Evolutionary conservation across 2,797 vertebrate genomes (phyloP).

Genomic region (Chiloscyllium punctatum): DNA sequence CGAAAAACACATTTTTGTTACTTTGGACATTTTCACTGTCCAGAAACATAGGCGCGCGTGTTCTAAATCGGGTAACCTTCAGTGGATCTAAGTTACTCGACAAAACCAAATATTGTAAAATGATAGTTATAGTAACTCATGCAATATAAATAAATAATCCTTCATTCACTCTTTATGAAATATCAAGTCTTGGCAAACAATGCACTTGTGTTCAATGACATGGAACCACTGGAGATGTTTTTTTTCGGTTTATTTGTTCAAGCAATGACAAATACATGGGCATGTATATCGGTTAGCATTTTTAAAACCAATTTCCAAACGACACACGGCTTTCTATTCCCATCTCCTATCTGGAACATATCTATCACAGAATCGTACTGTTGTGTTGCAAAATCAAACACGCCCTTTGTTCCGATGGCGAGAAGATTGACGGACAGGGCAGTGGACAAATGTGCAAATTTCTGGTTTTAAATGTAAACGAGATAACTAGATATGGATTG

Average conservation of each 20-base stretch:
- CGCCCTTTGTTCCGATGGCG: not conserved
- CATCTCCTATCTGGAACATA: not conserved
- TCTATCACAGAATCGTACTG: not conserved
- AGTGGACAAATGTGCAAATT: not conserved
- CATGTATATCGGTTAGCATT: no score
- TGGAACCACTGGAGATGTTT: not conserved
- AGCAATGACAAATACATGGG: not conserved
- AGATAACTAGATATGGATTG: not conserved
- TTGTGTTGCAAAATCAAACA: not conserved
- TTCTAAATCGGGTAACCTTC: not conserved
- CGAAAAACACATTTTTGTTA: not conserved
- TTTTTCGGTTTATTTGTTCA: not conserved
- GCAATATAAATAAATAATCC: not conserved
- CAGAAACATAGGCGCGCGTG: not conserved
- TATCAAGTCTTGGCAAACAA: not conserved
- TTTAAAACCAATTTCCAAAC: not conserved
- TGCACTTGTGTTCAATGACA: not conserved
- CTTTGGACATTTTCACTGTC: not conserved
- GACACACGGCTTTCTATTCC: constrained; percentile 39
- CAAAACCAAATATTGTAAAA: not conserved
- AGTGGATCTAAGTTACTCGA: not conserved
- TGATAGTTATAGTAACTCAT: not conserved
- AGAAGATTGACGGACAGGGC: not conserved
- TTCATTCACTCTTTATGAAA: not conserved
- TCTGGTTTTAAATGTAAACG: not conserved